phyloP scores from a whole-genome alignment of 2,113 vertebrate species.

The Zootoca vivipara region DNA sequence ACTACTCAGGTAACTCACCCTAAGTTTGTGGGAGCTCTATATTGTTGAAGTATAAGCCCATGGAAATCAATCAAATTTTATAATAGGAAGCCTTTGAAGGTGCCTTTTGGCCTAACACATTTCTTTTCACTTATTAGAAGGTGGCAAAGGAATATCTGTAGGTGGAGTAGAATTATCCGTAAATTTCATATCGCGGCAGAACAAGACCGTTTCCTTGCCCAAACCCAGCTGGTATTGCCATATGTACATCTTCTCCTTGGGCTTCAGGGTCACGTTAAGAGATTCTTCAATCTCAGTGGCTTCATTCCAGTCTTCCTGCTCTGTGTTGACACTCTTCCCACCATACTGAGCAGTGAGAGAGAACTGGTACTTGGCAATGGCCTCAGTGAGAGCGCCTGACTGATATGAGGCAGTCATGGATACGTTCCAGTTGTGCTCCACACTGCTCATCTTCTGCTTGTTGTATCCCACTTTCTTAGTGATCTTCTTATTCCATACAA shows the following conservation, averaged over 20 bases:
- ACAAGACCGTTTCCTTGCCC: slow-evolving; percentile 11
- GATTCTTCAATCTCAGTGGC: slow-evolving; percentile 2
- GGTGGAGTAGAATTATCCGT: neutral
- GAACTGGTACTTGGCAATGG: slow-evolving; percentile 15
- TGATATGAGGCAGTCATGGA: neutral
- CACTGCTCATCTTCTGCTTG: slow-evolving; percentile 8
- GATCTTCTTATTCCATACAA: slow-evolving; percentile 20
- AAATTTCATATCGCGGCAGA: slow-evolving; percentile 24
- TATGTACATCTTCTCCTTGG: neutral
- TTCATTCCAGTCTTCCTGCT: slow-evolving; percentile 19
- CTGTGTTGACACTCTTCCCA: neutral
- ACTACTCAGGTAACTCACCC: neutral
- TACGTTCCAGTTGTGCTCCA: slow-evolving; percentile 15
- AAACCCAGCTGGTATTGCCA: slow-evolving; percentile 27
- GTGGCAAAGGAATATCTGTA: neutral
- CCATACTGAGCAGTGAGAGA: neutral
- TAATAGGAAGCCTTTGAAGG: neutral
- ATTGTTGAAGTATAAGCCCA: neutral
- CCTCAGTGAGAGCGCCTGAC: neutral
- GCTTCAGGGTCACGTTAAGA: slow-evolving; percentile 3
- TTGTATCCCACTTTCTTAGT: slow-evolving; percentile 14
- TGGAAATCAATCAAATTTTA: neutral
- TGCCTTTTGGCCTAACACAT: neutral
- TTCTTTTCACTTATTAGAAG: neutral
- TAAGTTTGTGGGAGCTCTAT: no score